Evolutionary conservation across 2,113 vertebrate species (phyloP).

Genomic region (Tretioscincus oriximinensis): DNA sequence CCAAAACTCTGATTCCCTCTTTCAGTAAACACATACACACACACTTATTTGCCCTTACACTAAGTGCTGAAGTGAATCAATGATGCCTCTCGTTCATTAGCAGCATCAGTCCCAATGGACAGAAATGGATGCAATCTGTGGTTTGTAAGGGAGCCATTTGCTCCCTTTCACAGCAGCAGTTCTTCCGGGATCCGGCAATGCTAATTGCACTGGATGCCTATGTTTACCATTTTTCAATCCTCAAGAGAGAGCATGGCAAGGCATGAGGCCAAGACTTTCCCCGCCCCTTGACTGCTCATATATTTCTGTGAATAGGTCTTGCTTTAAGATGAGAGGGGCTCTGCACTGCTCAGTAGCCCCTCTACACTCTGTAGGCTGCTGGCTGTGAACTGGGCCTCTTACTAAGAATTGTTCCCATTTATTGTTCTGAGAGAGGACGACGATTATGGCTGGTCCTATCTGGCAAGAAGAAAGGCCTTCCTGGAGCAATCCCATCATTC

Average conservation of each 20-base stretch:
- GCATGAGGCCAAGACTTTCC: background rate
- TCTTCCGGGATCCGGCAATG: slow-evolving; percentile 44
- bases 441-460: background rate
- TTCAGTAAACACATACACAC: too few species aligned
- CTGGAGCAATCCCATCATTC: background rate
- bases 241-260: slow-evolving; percentile 13
- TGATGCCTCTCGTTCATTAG: slow-evolving; percentile 43
- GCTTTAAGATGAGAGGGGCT: background rate
- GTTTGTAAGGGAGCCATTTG: slow-evolving; percentile 9
- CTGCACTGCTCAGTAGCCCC: background rate
- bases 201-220: slow-evolving; percentile 40
- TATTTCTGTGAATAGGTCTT: background rate
- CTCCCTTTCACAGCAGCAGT: background rate
- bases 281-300: background rate
- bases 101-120: slow-evolving; percentile 20
- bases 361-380: background rate
- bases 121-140: background rate
- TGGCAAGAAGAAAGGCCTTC: slow-evolving; percentile 35
- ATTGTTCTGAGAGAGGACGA: background rate
- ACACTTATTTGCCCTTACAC: background rate
- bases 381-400: background rate
- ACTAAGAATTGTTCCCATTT: background rate
- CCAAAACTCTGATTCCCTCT: background rate
- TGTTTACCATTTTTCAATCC: slow-evolving; percentile 6
- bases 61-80: slow-evolving; percentile 37